Evolutionary conservation across 2,888 invertebrate species (phyloP).

Genomic region (Drosophila mulleri): DNA sequence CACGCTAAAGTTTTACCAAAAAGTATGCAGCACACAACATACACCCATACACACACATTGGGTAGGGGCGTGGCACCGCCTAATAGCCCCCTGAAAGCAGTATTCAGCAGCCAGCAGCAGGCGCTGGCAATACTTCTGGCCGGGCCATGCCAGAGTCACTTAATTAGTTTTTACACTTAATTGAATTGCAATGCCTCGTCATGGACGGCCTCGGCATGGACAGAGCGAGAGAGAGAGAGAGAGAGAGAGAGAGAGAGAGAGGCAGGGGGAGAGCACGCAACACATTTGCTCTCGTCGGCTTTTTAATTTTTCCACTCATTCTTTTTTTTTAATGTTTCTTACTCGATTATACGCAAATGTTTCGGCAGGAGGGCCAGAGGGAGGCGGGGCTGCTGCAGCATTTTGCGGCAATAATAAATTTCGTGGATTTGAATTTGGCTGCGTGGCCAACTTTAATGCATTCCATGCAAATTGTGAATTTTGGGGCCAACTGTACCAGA

Average conservation of each 20-base stretch:
- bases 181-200: constrained; percentile 76
- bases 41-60: constrained; percentile 9
- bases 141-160: constrained; percentile 55
- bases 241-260: no score
- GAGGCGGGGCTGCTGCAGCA: not conserved
- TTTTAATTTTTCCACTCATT: not conserved
- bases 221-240: not conserved
- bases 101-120: constrained; percentile 9
- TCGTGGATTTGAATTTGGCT: constrained; percentile 28
- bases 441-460: constrained; percentile 16
- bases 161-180: constrained; percentile 82
- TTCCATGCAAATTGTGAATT: constrained; percentile 25
- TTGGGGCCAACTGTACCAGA: constrained; percentile 51
- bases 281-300: constrained; percentile 22
- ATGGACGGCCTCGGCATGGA: constrained; percentile 40
- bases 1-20: constrained; percentile 72
- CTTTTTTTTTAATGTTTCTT: constrained; percentile 17
- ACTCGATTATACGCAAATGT: constrained; percentile 34
- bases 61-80: constrained; percentile 20
- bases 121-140: constrained; percentile 9
- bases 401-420: constrained; percentile 26
- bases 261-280: constrained; percentile 32
- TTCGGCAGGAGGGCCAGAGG: not conserved
- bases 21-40: constrained; percentile 59
- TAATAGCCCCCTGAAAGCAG: constrained; percentile 34